Evolutionary conservation across 2,888 invertebrate genomes (phyloP), one percentile per base, ranked within the genome.

Genomic region (Polyommatus iphigenia): DNA sequence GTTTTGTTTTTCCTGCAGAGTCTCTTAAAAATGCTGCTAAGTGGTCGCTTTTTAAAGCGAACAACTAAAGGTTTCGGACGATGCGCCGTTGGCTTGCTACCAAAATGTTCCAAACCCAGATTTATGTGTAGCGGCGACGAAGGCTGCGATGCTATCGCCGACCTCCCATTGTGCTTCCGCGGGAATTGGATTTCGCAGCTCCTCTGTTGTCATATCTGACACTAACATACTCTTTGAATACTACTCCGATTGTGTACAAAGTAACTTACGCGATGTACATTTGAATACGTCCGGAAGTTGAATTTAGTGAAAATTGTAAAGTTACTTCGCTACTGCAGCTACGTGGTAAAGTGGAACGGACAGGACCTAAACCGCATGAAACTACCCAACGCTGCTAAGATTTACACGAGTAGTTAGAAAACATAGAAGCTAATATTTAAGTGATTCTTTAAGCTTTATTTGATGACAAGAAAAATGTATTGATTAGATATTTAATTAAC

Each of bases 41-140:
- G 78, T 78, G 76, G 78, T 78, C 79, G 80, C 79, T 79, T 81
- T 79, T 79, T 78, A 78, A 67, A 73, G 78, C 77, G 78, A 79
- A 76, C 78, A 78, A 79, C 78, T 78, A 79, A 81, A 80, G 79
- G 80, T 78, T 79, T 80, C 79, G 78, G 79, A 50, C 79, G 78
- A 79, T 78, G 79, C 81, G 78, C 80, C 78, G 78, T 93, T 93
- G 93, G 93, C 93, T 88, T 87, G 87, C 89, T 90, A 93, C 93
- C 93, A 93, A 93, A 92, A 91, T 90, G 89, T 91, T 92, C 92
- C 92, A 90, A 92, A 93, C 89, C 89, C 85, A 91, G 92, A 94
- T 94, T 94, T 93, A 93, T 93, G 92, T 90, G 86, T 86, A 83
- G 83, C 82, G 85, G 89, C 90, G 91, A 89, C 88, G 92, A 92